These are phyloP conservation scores for Osedax frankpressi DNA, from an alignment of 2,888 invertebrate genomes.

Conservation along the genomic window DNA sequence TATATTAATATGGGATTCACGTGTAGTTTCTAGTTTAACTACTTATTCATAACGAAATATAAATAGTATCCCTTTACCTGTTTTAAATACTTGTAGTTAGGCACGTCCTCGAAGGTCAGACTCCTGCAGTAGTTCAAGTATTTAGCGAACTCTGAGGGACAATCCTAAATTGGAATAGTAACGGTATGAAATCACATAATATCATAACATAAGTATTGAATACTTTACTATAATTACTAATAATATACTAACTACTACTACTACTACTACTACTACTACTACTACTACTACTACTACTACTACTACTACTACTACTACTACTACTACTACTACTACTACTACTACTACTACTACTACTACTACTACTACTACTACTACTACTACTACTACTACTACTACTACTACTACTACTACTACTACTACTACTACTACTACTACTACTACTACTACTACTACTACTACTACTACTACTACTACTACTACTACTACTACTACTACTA, in stretches of 20 bases:
- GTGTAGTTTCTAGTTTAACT: too few relatives aligned
- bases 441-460: background rate
- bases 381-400: background rate
- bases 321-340: background rate
- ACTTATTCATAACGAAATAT: too few relatives aligned
- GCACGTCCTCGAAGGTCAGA: too few relatives aligned
- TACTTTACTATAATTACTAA: background rate
- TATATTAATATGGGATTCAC: too few relatives aligned
- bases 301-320: background rate
- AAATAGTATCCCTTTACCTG: too few relatives aligned
- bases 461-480: background rate
- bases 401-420: background rate
- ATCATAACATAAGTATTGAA: too few relatives aligned
- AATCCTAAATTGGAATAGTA: too few relatives aligned
- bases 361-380: background rate
- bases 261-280: background rate
- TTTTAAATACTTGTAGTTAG: too few relatives aligned
- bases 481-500: background rate
- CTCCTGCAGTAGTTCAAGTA: too few relatives aligned
- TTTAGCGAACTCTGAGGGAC: too few relatives aligned
- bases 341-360: background rate
- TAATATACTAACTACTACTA: conserved; percentile 2
- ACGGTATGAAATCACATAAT: too few relatives aligned
- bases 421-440: background rate
- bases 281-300: background rate